Evolutionary conservation across 2,888 invertebrate genomes (phyloP).

Genomic region (Dorcus parallelipipedus): DNA sequence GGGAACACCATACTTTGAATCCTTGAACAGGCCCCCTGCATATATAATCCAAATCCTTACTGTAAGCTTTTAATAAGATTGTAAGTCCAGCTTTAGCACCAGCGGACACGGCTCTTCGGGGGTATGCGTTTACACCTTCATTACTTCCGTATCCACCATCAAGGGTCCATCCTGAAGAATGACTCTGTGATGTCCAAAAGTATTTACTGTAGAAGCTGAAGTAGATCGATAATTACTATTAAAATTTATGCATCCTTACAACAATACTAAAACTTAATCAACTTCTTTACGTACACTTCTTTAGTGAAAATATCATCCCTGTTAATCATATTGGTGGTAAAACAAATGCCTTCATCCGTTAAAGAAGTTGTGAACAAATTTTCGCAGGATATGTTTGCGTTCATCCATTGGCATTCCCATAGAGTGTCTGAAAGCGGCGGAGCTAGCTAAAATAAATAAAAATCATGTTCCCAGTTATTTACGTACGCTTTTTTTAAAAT

Average conservation of each 20-base stretch:
- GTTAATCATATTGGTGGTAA: conserved; percentile 64
- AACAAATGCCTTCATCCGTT: conserved; percentile 70
- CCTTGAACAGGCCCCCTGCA: conserved; percentile 67
- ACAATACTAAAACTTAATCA: too few species aligned
- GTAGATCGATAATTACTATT: too few species aligned
- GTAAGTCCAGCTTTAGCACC: conserved; percentile 62
- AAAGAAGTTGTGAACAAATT: conserved; percentile 58
- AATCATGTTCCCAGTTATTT: too few species aligned
- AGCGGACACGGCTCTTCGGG: conserved; percentile 60
- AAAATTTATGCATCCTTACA: too few species aligned
- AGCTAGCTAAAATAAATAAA: conserved; percentile 14
- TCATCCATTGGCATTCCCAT: conserved; percentile 39
- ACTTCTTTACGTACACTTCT: conserved; percentile 48
- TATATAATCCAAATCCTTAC: conserved; percentile 58
- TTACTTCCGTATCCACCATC: conserved; percentile 58
- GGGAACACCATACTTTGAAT: conserved; percentile 53
- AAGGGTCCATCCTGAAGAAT: conserved; percentile 53
- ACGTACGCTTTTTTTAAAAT: neutral
- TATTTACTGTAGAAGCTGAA: too few species aligned
- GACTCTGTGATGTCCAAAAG: too few species aligned
- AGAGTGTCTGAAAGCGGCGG: conserved; percentile 21
- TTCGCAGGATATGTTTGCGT: conserved; percentile 31
- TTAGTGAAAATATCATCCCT: conserved; percentile 56
- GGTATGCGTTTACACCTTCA: conserved; percentile 58
- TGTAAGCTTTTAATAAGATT: conserved; percentile 54